A percentile compares a stretch with the other conserved stretches of the same genome.
Conservation (phyloP, 2,797 vertebrate genomes). For the Halcyon chelicuti region DNA sequence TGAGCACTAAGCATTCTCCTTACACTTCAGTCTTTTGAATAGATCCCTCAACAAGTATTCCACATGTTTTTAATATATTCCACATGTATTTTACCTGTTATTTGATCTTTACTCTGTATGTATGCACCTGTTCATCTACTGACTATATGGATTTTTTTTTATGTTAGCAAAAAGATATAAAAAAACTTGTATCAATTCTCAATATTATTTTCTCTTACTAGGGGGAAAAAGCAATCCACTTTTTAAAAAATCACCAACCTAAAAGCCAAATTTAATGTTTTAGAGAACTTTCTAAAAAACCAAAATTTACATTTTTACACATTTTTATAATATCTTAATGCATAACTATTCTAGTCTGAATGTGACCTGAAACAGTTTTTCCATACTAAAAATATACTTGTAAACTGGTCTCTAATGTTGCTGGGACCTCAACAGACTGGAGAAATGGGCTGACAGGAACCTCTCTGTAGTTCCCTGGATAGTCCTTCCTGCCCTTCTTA, state of each 20-base stretch:
- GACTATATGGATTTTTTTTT: neutral
- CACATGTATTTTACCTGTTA: neutral
- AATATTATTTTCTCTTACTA: neutral
- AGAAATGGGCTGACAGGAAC: neutral
- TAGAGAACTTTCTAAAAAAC: neutral
- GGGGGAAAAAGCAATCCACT: accelerated
- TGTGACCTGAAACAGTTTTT: neutral
- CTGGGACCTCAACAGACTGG: neutral
- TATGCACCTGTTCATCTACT: neutral
- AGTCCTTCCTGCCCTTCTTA: too few relatives aligned
- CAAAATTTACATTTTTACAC: neutral
- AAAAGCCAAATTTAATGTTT: neutral
- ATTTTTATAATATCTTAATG: neutral
- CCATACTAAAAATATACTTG: neutral
- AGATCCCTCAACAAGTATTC: neutral
- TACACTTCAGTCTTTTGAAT: neutral
- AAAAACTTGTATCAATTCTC: neutral
- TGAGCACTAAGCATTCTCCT: neutral
- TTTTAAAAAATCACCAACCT: neutral
- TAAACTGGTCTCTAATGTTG: neutral
- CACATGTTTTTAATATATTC: neutral
- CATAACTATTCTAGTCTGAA: neutral
- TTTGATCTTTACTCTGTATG: neutral
- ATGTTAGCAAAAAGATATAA: neutral
- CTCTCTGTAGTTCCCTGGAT: neutral